These are phyloP conservation scores for Connochaetes taurinus DNA, from an alignment of 2,113 vertebrate species.

Conservation along the genomic window DNA sequence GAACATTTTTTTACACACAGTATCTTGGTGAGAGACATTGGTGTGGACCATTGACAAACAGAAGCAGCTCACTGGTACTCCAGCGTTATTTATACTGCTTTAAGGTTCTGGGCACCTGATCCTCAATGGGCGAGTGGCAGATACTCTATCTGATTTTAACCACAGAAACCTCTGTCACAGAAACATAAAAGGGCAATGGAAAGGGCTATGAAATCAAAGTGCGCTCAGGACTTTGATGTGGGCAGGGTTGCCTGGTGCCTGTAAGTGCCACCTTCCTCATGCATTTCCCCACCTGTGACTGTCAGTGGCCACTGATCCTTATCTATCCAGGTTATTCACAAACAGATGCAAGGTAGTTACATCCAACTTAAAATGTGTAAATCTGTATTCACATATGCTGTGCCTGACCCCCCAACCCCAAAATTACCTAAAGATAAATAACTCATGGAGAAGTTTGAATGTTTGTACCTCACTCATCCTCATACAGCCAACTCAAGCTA, in stretches of 20 bases:
- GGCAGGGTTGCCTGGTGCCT: conserved; percentile 28
- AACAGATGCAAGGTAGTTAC: neutral
- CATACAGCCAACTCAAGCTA: neutral
- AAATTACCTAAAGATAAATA: neutral
- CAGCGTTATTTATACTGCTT: neutral
- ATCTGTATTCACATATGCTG: neutral
- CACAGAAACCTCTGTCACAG: conserved; percentile 59
- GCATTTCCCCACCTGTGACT: conserved; percentile 1
- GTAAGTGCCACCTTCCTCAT: neutral
- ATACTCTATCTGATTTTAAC: conserved; percentile 43
- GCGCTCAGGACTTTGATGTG: conserved; percentile 57
- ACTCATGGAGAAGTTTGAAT: neutral
- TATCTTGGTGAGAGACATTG: neutral
- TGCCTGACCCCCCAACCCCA: neutral
- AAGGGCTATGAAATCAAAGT: conserved; percentile 46
- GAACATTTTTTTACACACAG: neutral
- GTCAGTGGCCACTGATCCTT: neutral
- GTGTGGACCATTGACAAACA: neutral
- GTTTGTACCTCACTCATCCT: neutral
- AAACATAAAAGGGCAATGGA: conserved; percentile 42
- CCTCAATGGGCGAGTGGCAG: neutral
- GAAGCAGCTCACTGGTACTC: neutral
- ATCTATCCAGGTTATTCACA: neutral
- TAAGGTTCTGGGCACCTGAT: conserved; percentile 29
- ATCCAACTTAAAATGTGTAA: neutral